phyloP scores from a whole-genome alignment of 2,113 vertebrate genomes.

The Empidonax alnorum region DNA sequence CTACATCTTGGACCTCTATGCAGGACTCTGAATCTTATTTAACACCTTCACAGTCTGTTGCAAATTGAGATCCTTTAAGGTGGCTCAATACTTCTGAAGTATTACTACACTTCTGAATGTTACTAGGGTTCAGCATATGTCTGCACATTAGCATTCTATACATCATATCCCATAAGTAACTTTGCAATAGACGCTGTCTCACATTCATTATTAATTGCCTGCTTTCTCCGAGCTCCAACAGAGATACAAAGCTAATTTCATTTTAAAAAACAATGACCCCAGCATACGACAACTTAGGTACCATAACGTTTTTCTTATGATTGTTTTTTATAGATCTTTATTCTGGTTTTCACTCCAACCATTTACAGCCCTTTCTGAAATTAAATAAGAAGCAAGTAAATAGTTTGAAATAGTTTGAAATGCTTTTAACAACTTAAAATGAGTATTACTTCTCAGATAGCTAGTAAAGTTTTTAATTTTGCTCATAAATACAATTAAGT shows the following conservation, averaged over 20 bases:
- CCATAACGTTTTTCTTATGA: background rate
- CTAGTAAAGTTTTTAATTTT: constrained; percentile 25
- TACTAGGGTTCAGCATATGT: constrained; percentile 22
- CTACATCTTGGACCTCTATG: background rate
- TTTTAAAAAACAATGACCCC: background rate
- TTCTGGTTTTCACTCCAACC: background rate
- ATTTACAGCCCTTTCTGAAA: background rate
- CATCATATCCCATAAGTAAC: constrained; percentile 45
- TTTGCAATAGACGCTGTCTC: background rate
- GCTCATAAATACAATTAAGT: constrained; percentile 30
- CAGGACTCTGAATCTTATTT: background rate
- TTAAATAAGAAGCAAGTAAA: constrained; percentile 7
- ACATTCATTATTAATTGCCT: background rate
- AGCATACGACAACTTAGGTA: background rate
- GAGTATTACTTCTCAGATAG: constrained; percentile 32
- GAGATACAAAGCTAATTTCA: background rate
- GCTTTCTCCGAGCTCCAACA: background rate
- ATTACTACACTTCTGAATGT: background rate
- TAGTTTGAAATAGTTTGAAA: background rate
- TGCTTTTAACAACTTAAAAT: constrained; percentile 28
- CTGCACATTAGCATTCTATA: background rate
- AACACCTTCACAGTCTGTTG: background rate
- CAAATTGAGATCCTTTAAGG: background rate
- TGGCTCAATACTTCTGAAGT: background rate
- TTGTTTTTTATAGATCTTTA: background rate